phyloP scores from a whole-genome alignment of 2,797 vertebrate species.

The Darevskia mixta region DNA sequence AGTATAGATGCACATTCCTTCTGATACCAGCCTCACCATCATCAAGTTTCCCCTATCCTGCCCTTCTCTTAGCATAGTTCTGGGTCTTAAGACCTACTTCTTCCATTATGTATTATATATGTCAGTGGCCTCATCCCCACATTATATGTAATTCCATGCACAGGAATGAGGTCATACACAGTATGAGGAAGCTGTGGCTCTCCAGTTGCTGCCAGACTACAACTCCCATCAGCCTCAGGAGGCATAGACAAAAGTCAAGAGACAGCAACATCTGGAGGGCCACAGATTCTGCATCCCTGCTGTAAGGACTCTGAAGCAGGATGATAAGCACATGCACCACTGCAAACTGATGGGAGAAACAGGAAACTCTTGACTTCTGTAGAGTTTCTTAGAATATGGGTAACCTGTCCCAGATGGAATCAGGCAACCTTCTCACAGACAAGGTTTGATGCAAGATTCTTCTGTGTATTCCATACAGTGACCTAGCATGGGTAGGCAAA shows the following conservation, averaged over 20 bases:
- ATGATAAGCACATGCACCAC: background rate
- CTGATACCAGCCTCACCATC: too few relatives aligned
- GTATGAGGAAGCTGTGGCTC: background rate
- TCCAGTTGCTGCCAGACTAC: background rate
- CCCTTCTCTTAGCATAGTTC: background rate
- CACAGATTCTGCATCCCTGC: background rate
- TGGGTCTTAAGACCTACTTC: too few relatives aligned
- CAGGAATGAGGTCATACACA: background rate
- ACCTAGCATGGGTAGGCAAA: too few relatives aligned
- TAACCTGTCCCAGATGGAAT: background rate
- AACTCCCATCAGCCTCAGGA: too few relatives aligned
- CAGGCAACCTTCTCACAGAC: background rate
- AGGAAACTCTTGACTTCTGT: background rate
- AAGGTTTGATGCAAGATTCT: too few relatives aligned
- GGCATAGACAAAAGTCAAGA: background rate
- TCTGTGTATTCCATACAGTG: too few relatives aligned
- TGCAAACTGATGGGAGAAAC: background rate
- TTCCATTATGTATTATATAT: background rate
- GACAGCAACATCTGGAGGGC: background rate
- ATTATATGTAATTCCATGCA: background rate
- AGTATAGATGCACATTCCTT: background rate
- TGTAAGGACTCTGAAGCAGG: background rate
- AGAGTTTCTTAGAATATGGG: background rate
- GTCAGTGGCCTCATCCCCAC: background rate
- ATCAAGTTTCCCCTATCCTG: background rate